A percentile compares a stretch with the other conserved stretches of the same genome.
phyloP scores from a whole-genome alignment of 2,113 vertebrate species.

The Pelecanus crispus region DNA sequence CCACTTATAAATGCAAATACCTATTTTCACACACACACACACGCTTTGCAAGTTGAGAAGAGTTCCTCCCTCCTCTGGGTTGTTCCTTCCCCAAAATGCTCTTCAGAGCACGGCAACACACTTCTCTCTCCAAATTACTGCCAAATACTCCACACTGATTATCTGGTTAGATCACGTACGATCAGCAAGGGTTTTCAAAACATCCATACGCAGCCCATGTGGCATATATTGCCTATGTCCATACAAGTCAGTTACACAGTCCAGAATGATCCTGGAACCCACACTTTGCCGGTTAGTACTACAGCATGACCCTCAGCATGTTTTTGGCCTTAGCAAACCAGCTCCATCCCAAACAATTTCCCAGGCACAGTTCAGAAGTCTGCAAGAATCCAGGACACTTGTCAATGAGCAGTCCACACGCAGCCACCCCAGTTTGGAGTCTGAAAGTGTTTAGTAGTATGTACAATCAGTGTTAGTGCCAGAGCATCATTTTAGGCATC shows the following conservation, averaged over 20 bases:
- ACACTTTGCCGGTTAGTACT: background rate
- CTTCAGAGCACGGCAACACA: fast-evolving
- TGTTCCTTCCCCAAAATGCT: background rate
- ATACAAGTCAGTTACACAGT: background rate
- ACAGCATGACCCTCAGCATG: background rate
- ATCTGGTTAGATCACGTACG: background rate
- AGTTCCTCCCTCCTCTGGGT: background rate
- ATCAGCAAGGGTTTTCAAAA: background rate
- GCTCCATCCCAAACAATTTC: background rate
- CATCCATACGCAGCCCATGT: background rate
- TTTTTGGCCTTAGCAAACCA: background rate
- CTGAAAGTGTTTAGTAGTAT: background rate
- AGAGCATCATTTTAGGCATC: background rate
- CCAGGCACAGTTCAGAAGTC: background rate
- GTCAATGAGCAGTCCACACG: background rate
- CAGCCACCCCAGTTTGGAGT: background rate
- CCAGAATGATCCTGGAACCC: background rate
- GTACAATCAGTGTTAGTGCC: background rate
- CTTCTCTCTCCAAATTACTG: background rate
- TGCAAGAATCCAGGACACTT: background rate
- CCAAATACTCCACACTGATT: background rate
- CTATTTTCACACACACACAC: background rate
- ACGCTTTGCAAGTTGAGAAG: background rate
- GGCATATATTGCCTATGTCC: background rate
- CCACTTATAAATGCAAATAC: background rate